A percentile compares a stretch with the other conserved stretches of the same genome.
Evolutionary conservation across 2,888 invertebrate species (phyloP).

Genomic region (Elegia similella): DNA sequence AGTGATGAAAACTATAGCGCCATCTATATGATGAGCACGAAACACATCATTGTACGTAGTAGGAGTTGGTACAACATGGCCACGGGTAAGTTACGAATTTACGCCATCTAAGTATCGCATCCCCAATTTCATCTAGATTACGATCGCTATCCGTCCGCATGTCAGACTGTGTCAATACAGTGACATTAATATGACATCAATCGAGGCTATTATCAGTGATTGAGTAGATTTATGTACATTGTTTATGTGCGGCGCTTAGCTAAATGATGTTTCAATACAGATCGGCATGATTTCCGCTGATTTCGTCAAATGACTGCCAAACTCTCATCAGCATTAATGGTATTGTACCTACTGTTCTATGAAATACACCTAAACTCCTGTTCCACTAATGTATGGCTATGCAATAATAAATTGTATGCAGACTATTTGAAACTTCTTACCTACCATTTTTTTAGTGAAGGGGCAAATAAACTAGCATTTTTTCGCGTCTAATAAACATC

Average conservation of each 20-base stretch:
- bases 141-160: not conserved
- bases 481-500: too few species aligned
- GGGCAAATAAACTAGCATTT: too few species aligned
- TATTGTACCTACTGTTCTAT: not conserved
- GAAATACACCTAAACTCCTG: too few species aligned
- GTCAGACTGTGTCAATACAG: slow-evolving; percentile 12
- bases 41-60: too few species aligned
- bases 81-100: not conserved
- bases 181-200: slow-evolving; percentile 17
- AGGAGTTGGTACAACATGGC: not conserved
- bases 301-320: not conserved
- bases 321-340: not conserved
- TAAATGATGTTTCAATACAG: slow-evolving; percentile 5
- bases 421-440: too few species aligned
- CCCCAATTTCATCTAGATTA: slow-evolving; percentile 3
- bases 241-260: slow-evolving; percentile 12
- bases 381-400: too few species aligned
- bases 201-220: slow-evolving; percentile 14
- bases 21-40: too few species aligned
- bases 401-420: too few species aligned
- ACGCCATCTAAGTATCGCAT: not conserved
- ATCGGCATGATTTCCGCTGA: slow-evolving; percentile 5
- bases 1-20: too few species aligned
- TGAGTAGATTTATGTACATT: slow-evolving; percentile 14
- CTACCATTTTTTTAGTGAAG: too few species aligned